phyloP scores from a whole-genome alignment of 2,113 vertebrate genomes.

The Tetrao urogallus region DNA sequence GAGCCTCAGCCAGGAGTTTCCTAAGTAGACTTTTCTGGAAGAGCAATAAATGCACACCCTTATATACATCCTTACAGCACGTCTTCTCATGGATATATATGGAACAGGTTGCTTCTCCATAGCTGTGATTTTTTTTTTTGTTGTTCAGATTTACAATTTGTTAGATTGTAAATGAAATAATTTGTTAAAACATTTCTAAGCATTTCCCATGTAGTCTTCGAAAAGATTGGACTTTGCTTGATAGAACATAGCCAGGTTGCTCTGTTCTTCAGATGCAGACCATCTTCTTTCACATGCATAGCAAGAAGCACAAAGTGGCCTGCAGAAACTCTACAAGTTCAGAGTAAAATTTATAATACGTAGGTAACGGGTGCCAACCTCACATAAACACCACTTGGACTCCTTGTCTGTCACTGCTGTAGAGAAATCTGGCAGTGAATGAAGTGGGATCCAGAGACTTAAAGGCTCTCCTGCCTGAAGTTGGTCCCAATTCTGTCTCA shows the following conservation, averaged over 20 bases:
- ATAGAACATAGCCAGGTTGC: neutral
- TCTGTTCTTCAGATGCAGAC: neutral
- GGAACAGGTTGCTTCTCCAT: neutral
- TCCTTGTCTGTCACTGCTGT: neutral
- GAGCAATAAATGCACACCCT: slow-evolving; percentile 21
- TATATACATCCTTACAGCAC: neutral
- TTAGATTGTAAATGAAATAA: neutral
- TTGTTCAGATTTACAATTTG: neutral
- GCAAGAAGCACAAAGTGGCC: neutral
- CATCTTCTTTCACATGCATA: neutral
- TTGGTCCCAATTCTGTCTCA: neutral
- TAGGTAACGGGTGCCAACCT: neutral
- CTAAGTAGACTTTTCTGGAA: neutral
- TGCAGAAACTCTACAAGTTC: neutral
- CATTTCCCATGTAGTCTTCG: neutral
- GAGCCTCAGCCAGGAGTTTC: neutral
- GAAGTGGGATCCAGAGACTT: neutral
- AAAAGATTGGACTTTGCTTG: neutral
- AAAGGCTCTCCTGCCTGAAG: neutral
- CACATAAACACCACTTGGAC: neutral
- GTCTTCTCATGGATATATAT: neutral
- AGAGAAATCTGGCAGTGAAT: neutral
- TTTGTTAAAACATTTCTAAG: neutral
- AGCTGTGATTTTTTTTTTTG: neutral
- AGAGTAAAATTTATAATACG: neutral